These are phyloP conservation scores for Nymphalis urticae DNA, from an alignment of 2,888 invertebrate species.

Conservation along the genomic window DNA sequence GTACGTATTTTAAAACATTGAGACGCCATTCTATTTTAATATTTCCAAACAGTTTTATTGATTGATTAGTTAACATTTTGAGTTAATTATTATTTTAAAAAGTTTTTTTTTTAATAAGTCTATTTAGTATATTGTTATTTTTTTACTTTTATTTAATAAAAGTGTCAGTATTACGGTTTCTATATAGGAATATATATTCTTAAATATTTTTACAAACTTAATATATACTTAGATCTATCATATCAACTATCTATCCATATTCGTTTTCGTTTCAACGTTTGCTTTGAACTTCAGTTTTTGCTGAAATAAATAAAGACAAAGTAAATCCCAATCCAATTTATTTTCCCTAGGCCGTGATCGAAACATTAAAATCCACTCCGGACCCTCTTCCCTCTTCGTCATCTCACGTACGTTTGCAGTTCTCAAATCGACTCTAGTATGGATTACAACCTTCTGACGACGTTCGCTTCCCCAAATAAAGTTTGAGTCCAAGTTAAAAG, in stretches of 20 bases:
- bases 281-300: not conserved
- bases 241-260: too few relatives aligned
- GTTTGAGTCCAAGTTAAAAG: constrained; percentile 14
- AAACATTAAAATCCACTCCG: constrained; percentile 51
- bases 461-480: constrained; percentile 30
- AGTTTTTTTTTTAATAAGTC: too few relatives aligned
- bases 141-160: too few relatives aligned
- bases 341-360: constrained; percentile 27
- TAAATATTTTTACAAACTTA: too few relatives aligned
- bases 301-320: constrained; percentile 1
- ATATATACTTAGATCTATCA: too few relatives aligned
- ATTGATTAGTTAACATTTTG: too few relatives aligned
- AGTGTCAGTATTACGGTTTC: too few relatives aligned
- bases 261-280: too few relatives aligned
- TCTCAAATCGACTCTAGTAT: constrained; percentile 70
- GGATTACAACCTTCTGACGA: constrained; percentile 54
- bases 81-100: too few relatives aligned
- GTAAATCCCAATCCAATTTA: constrained; percentile 27
- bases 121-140: too few relatives aligned
- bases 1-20: constrained; percentile 28
- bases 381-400: constrained; percentile 48
- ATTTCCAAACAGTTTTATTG: not conserved
- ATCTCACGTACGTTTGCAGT: constrained; percentile 67
- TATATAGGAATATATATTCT: too few relatives aligned
- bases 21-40: constrained; percentile 1